Evolutionary conservation across 2,888 invertebrate genomes (phyloP).

Genomic region (Adelphocoris suturalis): DNA sequence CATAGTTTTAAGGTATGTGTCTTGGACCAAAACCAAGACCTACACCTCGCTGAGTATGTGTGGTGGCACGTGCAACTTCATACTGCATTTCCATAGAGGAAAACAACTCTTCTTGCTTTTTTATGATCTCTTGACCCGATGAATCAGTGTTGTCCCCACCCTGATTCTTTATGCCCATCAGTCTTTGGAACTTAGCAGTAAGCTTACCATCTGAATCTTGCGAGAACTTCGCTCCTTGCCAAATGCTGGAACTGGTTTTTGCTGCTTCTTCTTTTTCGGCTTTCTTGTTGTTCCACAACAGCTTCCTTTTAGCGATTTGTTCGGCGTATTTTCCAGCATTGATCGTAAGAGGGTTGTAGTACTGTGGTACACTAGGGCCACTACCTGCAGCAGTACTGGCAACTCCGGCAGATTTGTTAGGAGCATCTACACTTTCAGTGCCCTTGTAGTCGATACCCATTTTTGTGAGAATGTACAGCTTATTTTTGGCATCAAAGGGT

Average conservation of each 20-base stretch:
- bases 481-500: slow-evolving; percentile 66
- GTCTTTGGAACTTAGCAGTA: slow-evolving; percentile 95
- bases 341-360: slow-evolving; percentile 87
- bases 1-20: slow-evolving; percentile 73
- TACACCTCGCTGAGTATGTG: slow-evolving; percentile 95
- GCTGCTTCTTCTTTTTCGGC: slow-evolving; percentile 38
- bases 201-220: slow-evolving; percentile 95
- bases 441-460: slow-evolving; percentile 70
- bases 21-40: slow-evolving; percentile 87
- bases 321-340: slow-evolving; percentile 91
- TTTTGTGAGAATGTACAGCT: slow-evolving; percentile 58
- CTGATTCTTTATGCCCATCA: slow-evolving; percentile 92
- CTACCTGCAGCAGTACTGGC: slow-evolving; percentile 21
- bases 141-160: background rate
- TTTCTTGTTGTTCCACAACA: slow-evolving; percentile 86
- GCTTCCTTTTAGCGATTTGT: slow-evolving; percentile 93
- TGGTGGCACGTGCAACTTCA: slow-evolving; percentile 95
- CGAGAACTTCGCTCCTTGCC: slow-evolving; percentile 92
- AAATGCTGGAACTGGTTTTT: slow-evolving; percentile 78
- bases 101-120: slow-evolving; percentile 89
- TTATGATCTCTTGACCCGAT: slow-evolving; percentile 77
- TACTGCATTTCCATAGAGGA: slow-evolving; percentile 97
- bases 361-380: slow-evolving; percentile 81
- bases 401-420: slow-evolving; percentile 31
- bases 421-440: slow-evolving; percentile 55